These are phyloP conservation scores for Catalaphyllia jardinei DNA, from an alignment of 64 coral and sea anemone species.

Conservation along the genomic window DNA sequence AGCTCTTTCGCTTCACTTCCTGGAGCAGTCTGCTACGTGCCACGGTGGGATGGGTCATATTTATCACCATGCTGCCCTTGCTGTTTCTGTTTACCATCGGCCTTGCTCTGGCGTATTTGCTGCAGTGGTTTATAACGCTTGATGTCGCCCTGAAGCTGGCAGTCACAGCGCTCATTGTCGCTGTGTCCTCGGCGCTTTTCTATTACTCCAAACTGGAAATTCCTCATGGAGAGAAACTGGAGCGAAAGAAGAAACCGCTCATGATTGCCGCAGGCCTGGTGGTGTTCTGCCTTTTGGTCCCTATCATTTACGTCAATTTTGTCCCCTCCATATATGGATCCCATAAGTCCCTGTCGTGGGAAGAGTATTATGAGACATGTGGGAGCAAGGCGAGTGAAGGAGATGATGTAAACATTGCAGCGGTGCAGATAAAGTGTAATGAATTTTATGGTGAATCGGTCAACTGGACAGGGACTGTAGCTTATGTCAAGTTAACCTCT, in stretches of 20 bases:
- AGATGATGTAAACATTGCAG: constrained; percentile 44
- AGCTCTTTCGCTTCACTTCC: constrained; percentile 69
- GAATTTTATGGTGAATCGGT: constrained; percentile 60
- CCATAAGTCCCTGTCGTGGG: constrained; percentile 37
- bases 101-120: constrained; percentile 58
- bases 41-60: constrained; percentile 78
- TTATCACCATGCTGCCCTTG: constrained; percentile 77
- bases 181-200: constrained; percentile 53
- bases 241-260: constrained; percentile 59
- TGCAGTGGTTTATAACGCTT: constrained; percentile 78
- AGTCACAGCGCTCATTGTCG: constrained; percentile 59
- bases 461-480: constrained; percentile 71
- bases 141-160: constrained; percentile 75
- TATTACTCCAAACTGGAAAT: constrained; percentile 74
- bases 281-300: constrained; percentile 71
- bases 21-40: constrained; percentile 71
- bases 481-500: constrained; percentile 53
- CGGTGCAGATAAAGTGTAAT: constrained; percentile 58
- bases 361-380: constrained; percentile 49
- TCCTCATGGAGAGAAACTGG: constrained; percentile 40
- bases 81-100: constrained; percentile 72
- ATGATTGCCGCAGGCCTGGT: constrained; percentile 35
- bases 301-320: constrained; percentile 74
- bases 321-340: constrained; percentile 40
- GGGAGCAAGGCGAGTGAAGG: constrained; percentile 12